Evolutionary conservation across 1,140 invertebrate species (phyloP).

Genomic region (Ctenoplectra terminalis): DNA sequence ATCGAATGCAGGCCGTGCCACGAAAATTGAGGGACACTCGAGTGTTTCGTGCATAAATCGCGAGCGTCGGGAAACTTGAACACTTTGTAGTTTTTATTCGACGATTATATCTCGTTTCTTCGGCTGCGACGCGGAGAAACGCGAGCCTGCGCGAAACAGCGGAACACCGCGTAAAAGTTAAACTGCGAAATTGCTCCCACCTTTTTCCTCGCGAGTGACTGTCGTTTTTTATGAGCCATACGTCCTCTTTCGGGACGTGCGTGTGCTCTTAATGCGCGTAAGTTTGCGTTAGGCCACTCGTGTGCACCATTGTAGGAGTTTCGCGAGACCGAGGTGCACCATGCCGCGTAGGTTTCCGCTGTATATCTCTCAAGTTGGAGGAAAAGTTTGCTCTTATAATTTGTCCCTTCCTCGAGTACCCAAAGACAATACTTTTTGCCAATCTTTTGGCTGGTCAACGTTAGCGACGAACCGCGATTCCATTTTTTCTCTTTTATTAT

Average conservation of each 20-base stretch:
- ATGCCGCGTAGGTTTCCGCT: neutral
- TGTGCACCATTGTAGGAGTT: constrained; percentile 9
- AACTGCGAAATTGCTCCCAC: constrained; percentile 49
- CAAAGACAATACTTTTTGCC: neutral
- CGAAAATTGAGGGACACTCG: constrained; percentile 22
- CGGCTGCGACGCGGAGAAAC: neutral
- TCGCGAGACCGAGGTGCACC: neutral
- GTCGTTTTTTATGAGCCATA: constrained; percentile 39
- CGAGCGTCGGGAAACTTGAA: constrained; percentile 41
- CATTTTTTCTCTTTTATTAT: neutral
- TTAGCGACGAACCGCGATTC: too few relatives aligned
- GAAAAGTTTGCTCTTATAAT: constrained; percentile 64
- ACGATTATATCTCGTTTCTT: constrained; percentile 49
- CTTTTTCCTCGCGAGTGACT: constrained; percentile 18
- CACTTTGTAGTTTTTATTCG: constrained; percentile 47
- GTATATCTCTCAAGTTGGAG: constrained; percentile 45
- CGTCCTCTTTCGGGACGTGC: constrained; percentile 43
- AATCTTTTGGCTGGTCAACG: too few relatives aligned
- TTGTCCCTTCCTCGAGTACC: constrained; percentile 22
- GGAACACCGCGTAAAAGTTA: constrained; percentile 59
- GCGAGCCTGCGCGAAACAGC: neutral
- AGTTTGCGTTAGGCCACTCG: constrained; percentile 23
- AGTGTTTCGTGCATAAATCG: constrained; percentile 52
- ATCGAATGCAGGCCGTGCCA: neutral
- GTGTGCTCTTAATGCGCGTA: constrained; percentile 39